These are phyloP conservation scores for Oncorhynchus mykiss DNA, from an alignment of 2,113 vertebrate species.

Conservation along the genomic window DNA sequence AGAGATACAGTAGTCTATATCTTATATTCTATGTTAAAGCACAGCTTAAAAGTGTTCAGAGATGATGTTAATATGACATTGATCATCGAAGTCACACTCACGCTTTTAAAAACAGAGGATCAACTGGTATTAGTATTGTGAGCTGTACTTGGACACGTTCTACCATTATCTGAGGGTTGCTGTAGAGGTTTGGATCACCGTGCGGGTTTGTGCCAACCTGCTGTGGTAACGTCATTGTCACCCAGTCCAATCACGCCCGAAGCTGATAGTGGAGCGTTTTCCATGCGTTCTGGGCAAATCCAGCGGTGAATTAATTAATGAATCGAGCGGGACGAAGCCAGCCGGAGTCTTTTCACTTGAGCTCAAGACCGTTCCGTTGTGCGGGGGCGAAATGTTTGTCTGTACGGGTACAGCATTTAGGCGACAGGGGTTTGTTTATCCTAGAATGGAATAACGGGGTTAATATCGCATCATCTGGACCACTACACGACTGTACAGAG, in stretches of 20 bases:
- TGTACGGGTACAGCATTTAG: background rate
- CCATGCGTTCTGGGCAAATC: background rate
- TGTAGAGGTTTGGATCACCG: background rate
- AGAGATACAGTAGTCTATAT: too few species aligned
- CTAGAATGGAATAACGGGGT: background rate
- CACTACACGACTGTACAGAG: background rate
- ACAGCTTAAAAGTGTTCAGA: too few species aligned
- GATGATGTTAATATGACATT: too few species aligned
- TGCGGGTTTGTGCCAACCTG: slow-evolving; percentile 7
- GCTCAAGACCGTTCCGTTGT: background rate
- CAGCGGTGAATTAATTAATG: background rate
- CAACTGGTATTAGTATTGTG: too few species aligned
- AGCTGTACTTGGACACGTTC: background rate
- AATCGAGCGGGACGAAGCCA: background rate
- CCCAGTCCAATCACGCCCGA: slow-evolving; percentile 18
- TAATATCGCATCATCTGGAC: background rate
- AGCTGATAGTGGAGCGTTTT: background rate
- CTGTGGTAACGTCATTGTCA: slow-evolving; percentile 16
- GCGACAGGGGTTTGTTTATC: background rate
- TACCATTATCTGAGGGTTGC: background rate
- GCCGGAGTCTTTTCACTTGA: background rate
- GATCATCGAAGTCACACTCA: too few species aligned
- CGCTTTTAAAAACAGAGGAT: too few species aligned
- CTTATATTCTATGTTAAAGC: too few species aligned
- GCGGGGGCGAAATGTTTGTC: background rate